Base-by-base conservation (phyloP, 1,140 invertebrate species). In the Leguminivora glycinivorella region DNA sequence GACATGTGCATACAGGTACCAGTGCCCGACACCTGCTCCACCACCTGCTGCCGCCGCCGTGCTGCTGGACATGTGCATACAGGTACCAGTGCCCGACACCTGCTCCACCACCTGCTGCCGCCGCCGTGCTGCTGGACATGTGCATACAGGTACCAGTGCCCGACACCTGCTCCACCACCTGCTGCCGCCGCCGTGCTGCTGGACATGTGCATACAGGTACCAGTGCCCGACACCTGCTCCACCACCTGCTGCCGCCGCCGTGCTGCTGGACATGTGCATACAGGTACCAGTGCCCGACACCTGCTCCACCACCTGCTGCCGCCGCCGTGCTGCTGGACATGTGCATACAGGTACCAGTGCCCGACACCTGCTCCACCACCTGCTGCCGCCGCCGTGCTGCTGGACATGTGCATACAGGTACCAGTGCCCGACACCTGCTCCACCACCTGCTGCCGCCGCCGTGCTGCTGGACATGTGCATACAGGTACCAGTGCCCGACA, bases 111-210 rank as follows among this genome's bases (percentile, higher is more conserved):
- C 34, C 94, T n/a, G 38, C 38, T 94, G 14, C 98, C 14, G 94
- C 96, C 73, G 96, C 95, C 52, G 93, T 96, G 43, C 92, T 98
- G 22, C 92, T 98, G 56, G 98, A 98, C 83, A 98, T 98, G 96
- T 98, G 97, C 85, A 95, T 98, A 92, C 97, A 98, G 93, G 96
- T 97, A 84, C n/a, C n/a, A n/a, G n/a, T n/a, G n/a, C n/a, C n/a
- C n/a, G n/a, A n/a, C n/a, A n/a, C n/a, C n/a, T n/a, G n/a, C 78
- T 31, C 2, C 4, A 43, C 34, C 14, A 72, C 7, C 38, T 4
- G 12, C 40, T 73, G 12, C 43, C 43, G 14, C 43, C 9, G n/a
- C 43, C 14, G n/a, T 17, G 9, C 14, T 47, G 14, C 31, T 34
- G 31, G 31, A 34, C 31, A 34, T 34, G 31, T 34, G 31, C 31